Evolutionary conservation across 2,888 invertebrate species (phyloP).

Genomic region (Synergus japonicus): DNA sequence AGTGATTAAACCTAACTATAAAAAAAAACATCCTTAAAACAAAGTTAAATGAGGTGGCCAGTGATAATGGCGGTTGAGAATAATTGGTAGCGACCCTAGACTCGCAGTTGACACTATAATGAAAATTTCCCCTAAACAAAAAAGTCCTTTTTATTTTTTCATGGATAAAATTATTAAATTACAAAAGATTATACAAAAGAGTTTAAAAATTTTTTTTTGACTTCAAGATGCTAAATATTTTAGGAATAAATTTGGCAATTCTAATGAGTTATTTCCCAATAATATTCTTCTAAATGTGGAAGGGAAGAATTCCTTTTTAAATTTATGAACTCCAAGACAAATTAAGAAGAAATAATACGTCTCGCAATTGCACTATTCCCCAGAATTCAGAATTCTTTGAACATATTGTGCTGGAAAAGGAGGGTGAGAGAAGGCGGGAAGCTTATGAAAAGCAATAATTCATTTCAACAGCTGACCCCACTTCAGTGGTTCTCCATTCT

Average conservation of each 20-base stretch:
- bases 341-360: constrained; percentile 40
- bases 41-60: constrained; percentile 75
- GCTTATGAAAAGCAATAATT: constrained; percentile 64
- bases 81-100: constrained; percentile 58
- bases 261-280: background rate
- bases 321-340: constrained; percentile 22
- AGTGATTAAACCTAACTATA: constrained; percentile 75
- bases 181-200: too few species aligned
- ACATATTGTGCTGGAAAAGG: constrained; percentile 38
- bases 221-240: background rate
- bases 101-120: constrained; percentile 1
- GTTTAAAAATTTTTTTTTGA: too few species aligned
- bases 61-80: constrained; percentile 67
- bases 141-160: background rate
- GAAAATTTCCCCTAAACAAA: background rate
- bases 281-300: background rate
- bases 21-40: constrained; percentile 71
- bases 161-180: background rate
- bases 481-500: constrained; percentile 22
- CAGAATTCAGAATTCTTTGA: constrained; percentile 40
- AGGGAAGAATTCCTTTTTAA: constrained; percentile 29
- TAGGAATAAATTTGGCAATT: background rate
- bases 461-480: constrained; percentile 57
- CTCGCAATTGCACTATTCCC: constrained; percentile 25
- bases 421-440: constrained; percentile 38